phyloP scores from a whole-genome alignment of 2,113 vertebrate genomes.

The Neolamprologus kungweensis region DNA sequence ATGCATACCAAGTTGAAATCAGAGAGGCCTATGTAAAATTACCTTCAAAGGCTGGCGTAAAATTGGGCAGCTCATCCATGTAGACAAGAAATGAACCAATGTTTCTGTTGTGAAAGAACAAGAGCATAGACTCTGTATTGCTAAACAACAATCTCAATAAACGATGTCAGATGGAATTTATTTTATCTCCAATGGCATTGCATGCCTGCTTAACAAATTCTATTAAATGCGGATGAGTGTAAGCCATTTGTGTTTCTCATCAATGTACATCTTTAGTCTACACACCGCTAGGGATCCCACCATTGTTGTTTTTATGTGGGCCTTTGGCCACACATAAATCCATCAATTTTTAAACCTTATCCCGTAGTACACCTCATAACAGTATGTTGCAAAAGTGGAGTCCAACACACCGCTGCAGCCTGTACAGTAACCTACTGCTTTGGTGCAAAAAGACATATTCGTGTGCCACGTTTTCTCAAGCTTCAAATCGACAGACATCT shows the following conservation, averaged over 20 bases:
- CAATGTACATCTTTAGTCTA: neutral
- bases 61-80: slow-evolving; percentile 78
- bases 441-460: neutral
- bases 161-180: slow-evolving; percentile 36
- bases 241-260: neutral
- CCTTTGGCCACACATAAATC: neutral
- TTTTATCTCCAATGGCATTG: slow-evolving; percentile 11
- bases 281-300: neutral
- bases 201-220: slow-evolving; percentile 10
- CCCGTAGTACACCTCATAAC: neutral
- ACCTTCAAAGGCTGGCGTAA: slow-evolving; percentile 79
- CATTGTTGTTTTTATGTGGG: neutral
- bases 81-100: slow-evolving; percentile 82
- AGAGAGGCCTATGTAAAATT: slow-evolving; percentile 77
- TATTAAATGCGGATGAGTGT: slow-evolving; percentile 1
- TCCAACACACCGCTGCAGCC: neutral
- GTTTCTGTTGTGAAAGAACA: slow-evolving; percentile 65
- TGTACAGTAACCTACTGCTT: neutral
- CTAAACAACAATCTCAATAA: slow-evolving; percentile 4
- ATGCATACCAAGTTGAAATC: slow-evolving; percentile 72
- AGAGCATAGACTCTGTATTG: slow-evolving; percentile 14
- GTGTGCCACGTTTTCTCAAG: neutral
- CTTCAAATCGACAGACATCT: neutral
- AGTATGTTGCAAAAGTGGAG: neutral
- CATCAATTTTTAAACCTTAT: neutral